Evolutionary conservation across 1,140 invertebrate genomes (phyloP).

Genomic region (Macrobrachium nipponense): DNA sequence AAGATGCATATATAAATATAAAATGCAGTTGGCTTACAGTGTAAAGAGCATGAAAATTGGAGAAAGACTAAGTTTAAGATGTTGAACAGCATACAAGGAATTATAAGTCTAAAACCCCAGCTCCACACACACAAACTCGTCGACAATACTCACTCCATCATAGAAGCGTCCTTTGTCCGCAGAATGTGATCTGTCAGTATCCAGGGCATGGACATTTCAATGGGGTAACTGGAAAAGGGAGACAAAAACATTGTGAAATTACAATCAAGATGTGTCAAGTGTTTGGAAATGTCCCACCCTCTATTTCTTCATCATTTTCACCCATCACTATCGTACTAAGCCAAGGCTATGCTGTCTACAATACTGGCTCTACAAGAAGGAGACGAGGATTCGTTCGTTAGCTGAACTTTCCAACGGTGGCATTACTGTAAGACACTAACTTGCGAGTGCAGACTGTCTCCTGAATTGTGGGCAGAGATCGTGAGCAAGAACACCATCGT

Average conservation of each 20-base stretch:
- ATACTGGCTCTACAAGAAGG: no score
- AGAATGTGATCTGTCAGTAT: conserved; percentile 98
- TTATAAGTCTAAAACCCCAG: neutral
- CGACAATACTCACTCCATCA: conserved; percentile 92
- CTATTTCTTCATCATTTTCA: no score
- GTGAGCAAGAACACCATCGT: no score
- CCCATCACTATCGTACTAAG: neutral
- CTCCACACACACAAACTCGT: conserved; percentile 1
- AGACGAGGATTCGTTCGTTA: no score
- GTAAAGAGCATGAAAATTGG: no score
- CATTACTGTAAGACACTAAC: no score
- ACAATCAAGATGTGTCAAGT: neutral
- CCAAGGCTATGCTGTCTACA: neutral
- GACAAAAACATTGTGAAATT: conserved; percentile 20
- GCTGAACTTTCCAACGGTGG: no score
- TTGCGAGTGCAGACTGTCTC: no score
- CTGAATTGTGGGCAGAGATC: no score
- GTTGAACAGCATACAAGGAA: neutral
- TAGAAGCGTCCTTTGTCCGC: conserved; percentile 95
- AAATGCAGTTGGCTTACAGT: no score
- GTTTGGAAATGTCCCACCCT: no score
- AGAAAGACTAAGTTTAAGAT: neutral
- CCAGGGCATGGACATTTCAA: conserved; percentile 99
- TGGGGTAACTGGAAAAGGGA: conserved; percentile 88
- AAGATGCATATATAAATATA: no score